A percentile compares a stretch with the other conserved stretches of the same genome.
Conservation (phyloP, 2,113 vertebrate species). For the Passerina amoena region DNA sequence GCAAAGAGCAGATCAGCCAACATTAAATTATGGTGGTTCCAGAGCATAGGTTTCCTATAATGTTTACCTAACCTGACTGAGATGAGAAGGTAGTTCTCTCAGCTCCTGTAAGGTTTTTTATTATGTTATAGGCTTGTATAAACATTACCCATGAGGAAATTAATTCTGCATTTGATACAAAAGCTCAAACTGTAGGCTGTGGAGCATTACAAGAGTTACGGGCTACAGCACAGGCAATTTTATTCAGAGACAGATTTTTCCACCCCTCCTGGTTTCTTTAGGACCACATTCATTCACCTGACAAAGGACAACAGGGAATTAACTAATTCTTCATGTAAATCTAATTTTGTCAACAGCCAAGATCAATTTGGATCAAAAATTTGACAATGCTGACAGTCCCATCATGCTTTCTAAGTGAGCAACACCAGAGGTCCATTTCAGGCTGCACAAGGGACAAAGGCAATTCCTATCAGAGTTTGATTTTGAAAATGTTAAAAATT, state of each 20-base stretch:
- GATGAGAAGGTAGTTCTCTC: background rate
- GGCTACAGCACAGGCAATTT: background rate
- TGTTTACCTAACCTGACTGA: background rate
- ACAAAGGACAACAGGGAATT: background rate
- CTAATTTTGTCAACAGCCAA: background rate
- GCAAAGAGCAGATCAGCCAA: background rate
- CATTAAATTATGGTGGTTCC: background rate
- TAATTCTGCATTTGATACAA: background rate
- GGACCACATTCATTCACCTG: background rate
- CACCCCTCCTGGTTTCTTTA: background rate
- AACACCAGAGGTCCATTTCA: background rate
- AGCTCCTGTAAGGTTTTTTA: background rate
- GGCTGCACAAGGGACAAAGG: background rate
- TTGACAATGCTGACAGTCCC: background rate
- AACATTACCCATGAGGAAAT: background rate
- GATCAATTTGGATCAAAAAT: background rate
- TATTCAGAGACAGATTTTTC: background rate
- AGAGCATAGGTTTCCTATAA: background rate
- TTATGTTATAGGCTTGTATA: background rate
- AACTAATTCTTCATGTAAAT: background rate
- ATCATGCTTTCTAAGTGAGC: background rate
- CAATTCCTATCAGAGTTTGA: background rate
- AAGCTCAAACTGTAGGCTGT: background rate
- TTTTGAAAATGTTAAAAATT: background rate
- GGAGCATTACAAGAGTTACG: background rate